phyloP scores from a whole-genome alignment of 2,888 invertebrate species.

The Ellobium chinense region DNA sequence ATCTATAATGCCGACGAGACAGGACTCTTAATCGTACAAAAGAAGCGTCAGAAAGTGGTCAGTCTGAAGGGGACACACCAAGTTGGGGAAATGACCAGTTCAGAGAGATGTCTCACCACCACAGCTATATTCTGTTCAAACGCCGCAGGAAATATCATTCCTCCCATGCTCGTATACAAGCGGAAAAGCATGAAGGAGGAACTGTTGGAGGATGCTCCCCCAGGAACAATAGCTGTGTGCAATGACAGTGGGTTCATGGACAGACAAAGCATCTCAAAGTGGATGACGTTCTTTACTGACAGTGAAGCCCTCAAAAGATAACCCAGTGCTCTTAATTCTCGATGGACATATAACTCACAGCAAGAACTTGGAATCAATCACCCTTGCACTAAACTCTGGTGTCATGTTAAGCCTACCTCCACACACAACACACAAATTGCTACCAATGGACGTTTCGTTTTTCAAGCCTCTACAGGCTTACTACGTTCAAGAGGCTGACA shows the following conservation, averaged over 20 bases:
- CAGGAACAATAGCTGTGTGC: neutral
- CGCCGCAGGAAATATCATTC: neutral
- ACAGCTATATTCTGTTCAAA: neutral
- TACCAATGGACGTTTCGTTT: constrained; percentile 7
- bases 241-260: neutral
- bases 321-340: neutral
- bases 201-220: neutral
- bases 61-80: neutral
- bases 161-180: neutral
- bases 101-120: neutral
- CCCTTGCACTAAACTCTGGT: neutral
- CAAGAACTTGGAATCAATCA: constrained; percentile 4
- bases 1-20: constrained; percentile 1
- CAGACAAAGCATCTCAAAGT: neutral
- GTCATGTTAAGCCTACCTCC: constrained; percentile 9
- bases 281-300: neutral
- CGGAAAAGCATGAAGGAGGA: neutral
- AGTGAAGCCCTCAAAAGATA: constrained; percentile 5
- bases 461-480: constrained; percentile 7
- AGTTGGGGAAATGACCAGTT: neutral
- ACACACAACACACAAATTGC: constrained; percentile 6
- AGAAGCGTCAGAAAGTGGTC: neutral
- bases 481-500: neutral
- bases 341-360: constrained; percentile 9
- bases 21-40: neutral